Evolutionary conservation across 2,888 invertebrate species (phyloP).

Genomic region (Allygus modestus): DNA sequence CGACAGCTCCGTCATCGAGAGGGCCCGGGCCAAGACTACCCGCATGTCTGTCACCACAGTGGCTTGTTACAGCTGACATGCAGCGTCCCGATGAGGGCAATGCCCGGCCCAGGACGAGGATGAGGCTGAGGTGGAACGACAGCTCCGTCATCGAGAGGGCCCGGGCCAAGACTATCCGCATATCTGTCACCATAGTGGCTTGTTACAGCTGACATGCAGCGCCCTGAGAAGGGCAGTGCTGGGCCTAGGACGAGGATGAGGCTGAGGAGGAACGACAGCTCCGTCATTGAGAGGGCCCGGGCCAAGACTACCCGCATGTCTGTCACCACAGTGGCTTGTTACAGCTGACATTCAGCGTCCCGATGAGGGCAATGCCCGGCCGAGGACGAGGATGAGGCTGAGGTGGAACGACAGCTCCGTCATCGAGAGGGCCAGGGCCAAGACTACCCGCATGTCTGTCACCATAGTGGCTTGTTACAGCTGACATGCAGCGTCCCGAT

Average conservation of each 20-base stretch:
- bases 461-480: conserved; percentile 80
- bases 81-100: conserved; percentile 66
- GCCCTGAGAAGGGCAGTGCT: conserved; percentile 68
- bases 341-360: conserved; percentile 40
- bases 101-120: conserved; percentile 73
- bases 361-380: conserved; percentile 68
- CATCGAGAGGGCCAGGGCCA: conserved; percentile 82
- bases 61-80: conserved; percentile 17
- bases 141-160: conserved; percentile 84
- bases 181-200: conserved; percentile 84
- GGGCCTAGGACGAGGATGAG: conserved; percentile 76
- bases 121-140: conserved; percentile 82
- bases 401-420: conserved; percentile 83
- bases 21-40: conserved; percentile 83
- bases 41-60: conserved; percentile 81
- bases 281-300: conserved; percentile 83
- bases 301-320: conserved; percentile 86
- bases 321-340: conserved; percentile 72
- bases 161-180: conserved; percentile 82
- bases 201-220: conserved; percentile 36
- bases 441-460: conserved; percentile 86
- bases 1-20: conserved; percentile 83
- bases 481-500: conserved; percentile 29
- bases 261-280: conserved; percentile 82
- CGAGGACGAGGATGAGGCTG: conserved; percentile 77